phyloP scores from a whole-genome alignment of 2,113 vertebrate species.

The Narcine bancroftii region DNA sequence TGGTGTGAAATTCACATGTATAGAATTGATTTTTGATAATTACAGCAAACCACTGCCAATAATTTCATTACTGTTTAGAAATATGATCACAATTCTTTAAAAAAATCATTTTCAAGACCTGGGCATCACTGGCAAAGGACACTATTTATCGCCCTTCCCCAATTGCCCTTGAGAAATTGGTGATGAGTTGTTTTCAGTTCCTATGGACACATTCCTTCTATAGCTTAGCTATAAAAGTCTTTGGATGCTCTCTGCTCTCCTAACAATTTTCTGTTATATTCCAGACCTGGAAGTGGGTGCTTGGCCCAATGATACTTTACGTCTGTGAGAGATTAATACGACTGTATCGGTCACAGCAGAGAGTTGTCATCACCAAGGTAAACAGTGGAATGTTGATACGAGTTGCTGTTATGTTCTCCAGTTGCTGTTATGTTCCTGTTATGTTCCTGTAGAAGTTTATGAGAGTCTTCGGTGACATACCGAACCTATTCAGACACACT shows the following conservation, averaged over 20 bases:
- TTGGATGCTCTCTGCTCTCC: conserved; percentile 21
- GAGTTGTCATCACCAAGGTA: conserved; percentile 75
- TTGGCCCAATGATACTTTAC: conserved; percentile 72
- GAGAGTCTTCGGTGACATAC: too few relatives aligned
- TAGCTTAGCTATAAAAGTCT: neutral
- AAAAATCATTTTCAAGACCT: too few relatives aligned
- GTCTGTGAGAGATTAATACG: conserved; percentile 72
- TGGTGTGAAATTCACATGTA: neutral
- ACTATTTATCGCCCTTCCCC: too few relatives aligned
- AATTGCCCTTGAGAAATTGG: too few relatives aligned
- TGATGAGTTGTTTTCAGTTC: neutral
- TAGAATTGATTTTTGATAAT: neutral
- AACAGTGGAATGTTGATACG: conserved; percentile 29
- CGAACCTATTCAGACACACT: too few relatives aligned
- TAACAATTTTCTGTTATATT: neutral
- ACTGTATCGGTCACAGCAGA: conserved; percentile 68
- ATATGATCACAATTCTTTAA: too few relatives aligned
- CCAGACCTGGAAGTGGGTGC: conserved; percentile 87
- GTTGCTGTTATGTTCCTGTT: too few relatives aligned
- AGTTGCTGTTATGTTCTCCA: neutral
- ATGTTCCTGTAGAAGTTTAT: too few relatives aligned
- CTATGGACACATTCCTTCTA: neutral
- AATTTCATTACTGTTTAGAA: neutral
- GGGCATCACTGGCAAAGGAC: too few relatives aligned
- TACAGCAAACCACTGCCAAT: neutral